Evolutionary conservation across 1,140 invertebrate genomes (phyloP).

Genomic region (Marisa cornuarietis): DNA sequence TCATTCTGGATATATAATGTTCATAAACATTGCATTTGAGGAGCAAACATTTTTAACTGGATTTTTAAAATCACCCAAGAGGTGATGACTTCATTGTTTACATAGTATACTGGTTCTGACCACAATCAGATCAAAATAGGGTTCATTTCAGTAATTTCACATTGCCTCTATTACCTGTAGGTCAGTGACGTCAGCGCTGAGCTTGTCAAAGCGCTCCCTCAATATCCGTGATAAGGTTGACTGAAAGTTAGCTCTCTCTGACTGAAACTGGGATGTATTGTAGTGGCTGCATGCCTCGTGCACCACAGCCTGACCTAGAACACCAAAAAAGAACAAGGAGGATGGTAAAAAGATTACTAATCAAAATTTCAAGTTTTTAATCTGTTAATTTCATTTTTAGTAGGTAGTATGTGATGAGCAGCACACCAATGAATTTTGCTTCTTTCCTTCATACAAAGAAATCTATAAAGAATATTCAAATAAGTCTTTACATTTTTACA

Average conservation of each 20-base stretch:
- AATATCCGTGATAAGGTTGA: conserved; percentile 41
- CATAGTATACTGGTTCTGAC: no score
- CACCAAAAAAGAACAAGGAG: not conserved
- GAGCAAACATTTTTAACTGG: not conserved
- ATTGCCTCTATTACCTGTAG: conserved; percentile 48
- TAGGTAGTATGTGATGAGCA: no score
- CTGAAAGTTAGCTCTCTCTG: conserved; percentile 53
- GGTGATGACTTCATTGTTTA: no score
- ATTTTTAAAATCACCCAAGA: not conserved
- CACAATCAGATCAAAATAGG: not conserved
- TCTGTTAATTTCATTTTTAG: no score
- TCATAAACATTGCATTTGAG: no score
- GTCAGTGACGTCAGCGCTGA: conserved; percentile 55
- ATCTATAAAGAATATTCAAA: no score
- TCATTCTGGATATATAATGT: no score
- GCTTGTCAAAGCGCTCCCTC: conserved; percentile 39
- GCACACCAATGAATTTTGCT: no score
- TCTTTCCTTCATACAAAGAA: no score
- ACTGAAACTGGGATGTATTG: conserved; percentile 57
- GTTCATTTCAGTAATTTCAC: not conserved
- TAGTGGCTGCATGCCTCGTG: conserved; percentile 60
- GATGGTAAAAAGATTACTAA: no score
- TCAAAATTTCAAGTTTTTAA: no score
- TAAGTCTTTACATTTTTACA: no score
- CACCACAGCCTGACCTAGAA: conserved; percentile 50